These are phyloP conservation scores for Perithous albicinctus DNA, from an alignment of 2,888 invertebrate species.

Conservation along the genomic window DNA sequence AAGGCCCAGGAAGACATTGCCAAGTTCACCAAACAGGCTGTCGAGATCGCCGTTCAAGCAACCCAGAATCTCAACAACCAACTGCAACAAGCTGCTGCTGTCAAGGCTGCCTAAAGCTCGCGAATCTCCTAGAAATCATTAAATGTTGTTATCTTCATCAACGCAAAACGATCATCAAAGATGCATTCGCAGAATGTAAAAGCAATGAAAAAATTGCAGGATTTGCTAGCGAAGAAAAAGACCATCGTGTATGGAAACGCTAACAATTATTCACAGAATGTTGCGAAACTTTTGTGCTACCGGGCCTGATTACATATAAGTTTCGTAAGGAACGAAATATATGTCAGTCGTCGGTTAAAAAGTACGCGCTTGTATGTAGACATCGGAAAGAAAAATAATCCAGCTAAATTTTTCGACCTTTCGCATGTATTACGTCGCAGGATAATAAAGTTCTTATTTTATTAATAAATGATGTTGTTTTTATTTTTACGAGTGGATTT, in stretches of 20 bases:
- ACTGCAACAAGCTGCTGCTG: conserved; percentile 73
- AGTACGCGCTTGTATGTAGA: neutral
- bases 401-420: conserved; percentile 1
- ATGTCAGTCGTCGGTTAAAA: neutral
- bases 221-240: neutral
- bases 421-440: conserved; percentile 32
- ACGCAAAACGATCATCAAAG: neutral
- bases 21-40: conserved; percentile 79
- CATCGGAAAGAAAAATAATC: neutral
- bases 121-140: too few species aligned
- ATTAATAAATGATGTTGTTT: neutral
- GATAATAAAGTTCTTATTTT: conserved; percentile 41
- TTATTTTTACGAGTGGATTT: neutral
- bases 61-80: conserved; percentile 78
- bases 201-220: neutral
- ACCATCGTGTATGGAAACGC: neutral
- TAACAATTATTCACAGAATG: neutral
- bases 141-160: neutral
- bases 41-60: conserved; percentile 80
- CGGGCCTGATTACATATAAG: neutral
- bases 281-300: neutral
- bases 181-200: neutral
- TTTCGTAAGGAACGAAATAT: conserved; percentile 10
- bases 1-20: conserved; percentile 79
- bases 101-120: conserved; percentile 44